Evolutionary conservation across 2,797 vertebrate genomes (phyloP).

Genomic region (Gallinago nigripennis): DNA sequence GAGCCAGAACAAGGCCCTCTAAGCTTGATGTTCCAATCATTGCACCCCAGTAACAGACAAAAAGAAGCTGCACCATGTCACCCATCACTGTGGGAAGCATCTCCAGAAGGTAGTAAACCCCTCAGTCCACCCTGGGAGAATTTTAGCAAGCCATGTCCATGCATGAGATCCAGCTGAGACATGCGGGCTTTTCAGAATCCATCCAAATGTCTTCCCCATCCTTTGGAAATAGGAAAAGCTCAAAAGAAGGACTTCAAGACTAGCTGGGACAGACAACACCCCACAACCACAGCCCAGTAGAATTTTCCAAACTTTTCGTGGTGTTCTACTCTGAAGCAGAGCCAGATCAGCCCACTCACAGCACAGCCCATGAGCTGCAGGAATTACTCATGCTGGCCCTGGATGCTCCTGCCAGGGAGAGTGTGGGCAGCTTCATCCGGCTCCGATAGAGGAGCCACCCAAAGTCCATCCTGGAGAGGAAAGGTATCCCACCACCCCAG

Average conservation of each 20-base stretch:
- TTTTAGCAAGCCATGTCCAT: not conserved
- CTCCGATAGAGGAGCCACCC: not conserved
- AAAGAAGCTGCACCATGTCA: not conserved
- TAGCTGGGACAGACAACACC: not conserved
- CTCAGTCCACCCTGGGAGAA: not conserved
- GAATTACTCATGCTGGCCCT: not conserved
- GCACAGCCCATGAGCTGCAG: not conserved
- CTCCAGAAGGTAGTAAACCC: not conserved
- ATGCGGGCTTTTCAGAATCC: not conserved
- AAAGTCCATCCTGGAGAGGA: not conserved
- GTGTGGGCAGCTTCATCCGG: not conserved
- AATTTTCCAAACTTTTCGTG: not conserved
- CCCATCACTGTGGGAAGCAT: not conserved
- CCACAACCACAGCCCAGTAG: not conserved
- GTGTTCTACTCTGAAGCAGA: not conserved
- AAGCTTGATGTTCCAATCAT: not conserved
- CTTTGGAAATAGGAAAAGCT: not conserved
- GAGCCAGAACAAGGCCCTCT: not conserved
- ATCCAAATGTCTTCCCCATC: rapidly evolving
- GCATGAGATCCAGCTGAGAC: not conserved
- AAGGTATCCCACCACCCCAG: not conserved
- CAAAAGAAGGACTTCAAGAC: not conserved
- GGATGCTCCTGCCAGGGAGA: not conserved
- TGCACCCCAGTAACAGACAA: not conserved
- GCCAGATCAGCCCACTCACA: not conserved